A percentile compares a stretch with the other conserved stretches of the same genome.
phyloP scores from a whole-genome alignment of 2,797 vertebrate genomes.

The Limosa lapponica region DNA sequence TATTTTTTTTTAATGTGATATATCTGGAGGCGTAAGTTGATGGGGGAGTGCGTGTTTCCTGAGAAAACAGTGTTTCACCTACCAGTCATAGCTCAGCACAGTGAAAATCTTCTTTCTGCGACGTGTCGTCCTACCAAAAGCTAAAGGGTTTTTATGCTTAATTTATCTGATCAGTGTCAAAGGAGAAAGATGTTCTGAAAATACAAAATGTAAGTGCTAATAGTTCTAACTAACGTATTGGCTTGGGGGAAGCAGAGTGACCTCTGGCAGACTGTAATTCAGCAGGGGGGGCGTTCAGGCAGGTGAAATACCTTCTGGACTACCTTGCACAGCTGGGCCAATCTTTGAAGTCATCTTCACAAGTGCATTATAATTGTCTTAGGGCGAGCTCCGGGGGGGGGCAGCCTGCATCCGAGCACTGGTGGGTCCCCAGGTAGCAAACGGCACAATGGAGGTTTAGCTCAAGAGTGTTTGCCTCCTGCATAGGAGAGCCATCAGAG shows the following conservation, averaged over 20 bases:
- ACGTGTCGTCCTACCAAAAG: not conserved
- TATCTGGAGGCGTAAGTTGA: not conserved
- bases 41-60: not conserved
- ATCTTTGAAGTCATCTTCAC: not conserved
- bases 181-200: not conserved
- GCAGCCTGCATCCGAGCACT: not conserved
- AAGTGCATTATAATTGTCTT: not conserved
- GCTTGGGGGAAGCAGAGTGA: not conserved
- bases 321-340: not conserved
- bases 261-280: not conserved
- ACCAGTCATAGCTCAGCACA: not conserved
- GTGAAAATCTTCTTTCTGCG: not conserved
- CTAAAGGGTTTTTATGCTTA: not conserved
- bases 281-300: not conserved
- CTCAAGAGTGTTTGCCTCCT: not conserved
- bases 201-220: not conserved
- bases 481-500: not conserved
- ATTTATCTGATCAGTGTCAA: not conserved
- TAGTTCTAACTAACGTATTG: not conserved
- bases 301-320: not conserved
- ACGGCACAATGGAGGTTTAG: rapidly evolving
- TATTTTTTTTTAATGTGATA: not conserved
- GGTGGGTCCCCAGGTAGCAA: not conserved
- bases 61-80: not conserved
- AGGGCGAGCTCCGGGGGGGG: not conserved